Evolutionary conservation across 2,797 vertebrate species (phyloP).

Genomic region (Anomalospiza imberbis): DNA sequence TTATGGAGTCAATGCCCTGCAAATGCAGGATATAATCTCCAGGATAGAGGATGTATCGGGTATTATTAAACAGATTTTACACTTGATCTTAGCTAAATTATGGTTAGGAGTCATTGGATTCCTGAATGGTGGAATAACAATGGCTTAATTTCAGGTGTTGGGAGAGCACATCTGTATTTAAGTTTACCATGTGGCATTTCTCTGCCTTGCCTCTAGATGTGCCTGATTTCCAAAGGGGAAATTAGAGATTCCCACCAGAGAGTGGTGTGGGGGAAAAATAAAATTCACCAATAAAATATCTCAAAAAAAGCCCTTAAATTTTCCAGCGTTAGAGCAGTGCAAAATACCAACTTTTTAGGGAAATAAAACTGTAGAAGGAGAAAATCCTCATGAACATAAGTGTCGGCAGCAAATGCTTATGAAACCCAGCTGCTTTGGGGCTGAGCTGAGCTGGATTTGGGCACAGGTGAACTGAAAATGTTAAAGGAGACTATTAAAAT

Average conservation of each 20-base stretch:
- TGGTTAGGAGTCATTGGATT: constrained; percentile 2
- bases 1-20: constrained; percentile 62
- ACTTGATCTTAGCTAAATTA: constrained; percentile 52
- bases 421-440: neutral
- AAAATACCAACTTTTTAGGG: neutral
- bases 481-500: neutral
- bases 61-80: constrained; percentile 55
- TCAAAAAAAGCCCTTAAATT: neutral
- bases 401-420: neutral
- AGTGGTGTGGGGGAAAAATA: rapidly evolving
- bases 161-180: neutral
- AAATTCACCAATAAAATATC: neutral
- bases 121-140: neutral
- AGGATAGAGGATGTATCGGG: neutral
- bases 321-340: neutral
- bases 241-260: neutral
- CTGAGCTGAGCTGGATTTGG: neutral
- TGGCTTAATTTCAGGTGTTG: neutral
- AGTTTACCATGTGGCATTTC: neutral
- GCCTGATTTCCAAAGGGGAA: neutral
- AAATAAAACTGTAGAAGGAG: neutral
- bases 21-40: constrained; percentile 57
- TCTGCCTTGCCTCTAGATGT: neutral
- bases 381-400: neutral
- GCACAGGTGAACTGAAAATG: neutral